Percentiles rank a stretch among this genome's conserved stretches.
These are phyloP conservation scores for Cyprinodon diabolis DNA, from an alignment of 2,797 vertebrate genomes.

Conservation along the genomic window DNA sequence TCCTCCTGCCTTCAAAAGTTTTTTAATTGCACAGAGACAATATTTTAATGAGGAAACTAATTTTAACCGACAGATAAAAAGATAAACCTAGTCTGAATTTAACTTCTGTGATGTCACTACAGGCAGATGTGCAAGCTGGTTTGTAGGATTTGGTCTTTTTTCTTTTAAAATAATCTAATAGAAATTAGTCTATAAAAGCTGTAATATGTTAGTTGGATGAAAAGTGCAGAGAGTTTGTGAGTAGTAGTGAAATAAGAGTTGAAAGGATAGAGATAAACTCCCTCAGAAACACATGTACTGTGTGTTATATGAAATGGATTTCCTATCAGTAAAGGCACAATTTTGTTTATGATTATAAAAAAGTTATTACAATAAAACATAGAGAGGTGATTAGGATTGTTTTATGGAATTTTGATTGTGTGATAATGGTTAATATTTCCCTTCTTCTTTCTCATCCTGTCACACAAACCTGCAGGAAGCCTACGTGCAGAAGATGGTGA, in stretches of 20 bases:
- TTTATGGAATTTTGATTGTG: not conserved
- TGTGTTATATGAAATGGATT: conserved; percentile 29
- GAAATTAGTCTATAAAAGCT: not conserved
- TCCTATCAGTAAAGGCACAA: conserved; percentile 27
- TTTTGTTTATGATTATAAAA: not conserved
- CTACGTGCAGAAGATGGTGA: conserved; percentile 99
- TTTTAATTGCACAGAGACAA: not conserved
- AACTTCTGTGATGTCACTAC: not conserved
- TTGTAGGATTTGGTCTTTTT: not conserved
- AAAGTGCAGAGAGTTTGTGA: conserved; percentile 60
- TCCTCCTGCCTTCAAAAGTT: not conserved
- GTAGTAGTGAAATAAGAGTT: conserved; percentile 65
- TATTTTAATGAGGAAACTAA: not conserved
- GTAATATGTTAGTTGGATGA: conserved; percentile 15
- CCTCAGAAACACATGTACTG: conserved; percentile 49
- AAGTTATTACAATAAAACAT: not conserved
- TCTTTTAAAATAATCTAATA: not conserved
- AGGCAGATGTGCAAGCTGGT: not conserved
- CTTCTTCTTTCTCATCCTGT: not conserved
- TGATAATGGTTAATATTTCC: not conserved
- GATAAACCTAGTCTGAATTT: not conserved
- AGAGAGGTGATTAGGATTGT: not conserved
- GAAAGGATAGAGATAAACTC: conserved; percentile 81
- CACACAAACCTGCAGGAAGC: conserved; percentile 82
- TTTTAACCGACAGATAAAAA: not conserved